phyloP scores from a whole-genome alignment of 2,797 vertebrate genomes.

The Jordanella pulchra region DNA sequence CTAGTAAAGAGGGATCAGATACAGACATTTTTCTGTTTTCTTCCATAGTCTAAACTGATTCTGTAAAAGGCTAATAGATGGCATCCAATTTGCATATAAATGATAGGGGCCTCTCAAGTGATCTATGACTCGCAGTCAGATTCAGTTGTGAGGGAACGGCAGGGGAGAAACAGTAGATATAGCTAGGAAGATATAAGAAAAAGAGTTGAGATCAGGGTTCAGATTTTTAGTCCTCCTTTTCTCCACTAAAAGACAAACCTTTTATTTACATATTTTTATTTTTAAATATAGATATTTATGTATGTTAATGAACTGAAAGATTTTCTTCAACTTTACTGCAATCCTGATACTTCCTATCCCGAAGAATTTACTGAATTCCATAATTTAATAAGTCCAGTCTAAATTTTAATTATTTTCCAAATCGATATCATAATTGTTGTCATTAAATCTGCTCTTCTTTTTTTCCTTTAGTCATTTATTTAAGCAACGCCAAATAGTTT shows the following conservation, averaged over 20 bases:
- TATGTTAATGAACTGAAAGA: slow-evolving; percentile 9
- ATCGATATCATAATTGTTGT: background rate
- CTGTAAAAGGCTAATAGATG: slow-evolving; percentile 82
- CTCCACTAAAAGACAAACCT: slow-evolving; percentile 13
- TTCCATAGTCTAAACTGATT: slow-evolving; percentile 74
- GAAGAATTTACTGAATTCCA: background rate
- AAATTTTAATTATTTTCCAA: no score
- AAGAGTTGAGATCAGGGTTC: slow-evolving; percentile 23
- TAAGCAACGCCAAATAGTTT: no score
- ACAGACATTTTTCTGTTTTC: slow-evolving; percentile 64
- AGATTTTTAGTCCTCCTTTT: slow-evolving; percentile 27
- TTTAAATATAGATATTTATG: slow-evolving; percentile 22
- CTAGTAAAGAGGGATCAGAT: slow-evolving; percentile 64
- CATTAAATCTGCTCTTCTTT: background rate
- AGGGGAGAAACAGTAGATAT: slow-evolving; percentile 37
- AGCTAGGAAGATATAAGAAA: slow-evolving; percentile 10
- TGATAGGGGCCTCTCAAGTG: slow-evolving; percentile 74
- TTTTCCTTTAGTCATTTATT: background rate
- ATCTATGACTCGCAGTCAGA: slow-evolving; percentile 72
- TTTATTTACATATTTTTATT: background rate
- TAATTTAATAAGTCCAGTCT: no score
- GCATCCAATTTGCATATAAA: slow-evolving; percentile 83
- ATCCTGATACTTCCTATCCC: background rate
- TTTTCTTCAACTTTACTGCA: no score
- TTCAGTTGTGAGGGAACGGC: slow-evolving; percentile 51